Percentiles rank a stretch among this genome's conserved stretches.
Evolutionary conservation across 2,888 invertebrate genomes (phyloP).

Genomic region (Aradus depressus): DNA sequence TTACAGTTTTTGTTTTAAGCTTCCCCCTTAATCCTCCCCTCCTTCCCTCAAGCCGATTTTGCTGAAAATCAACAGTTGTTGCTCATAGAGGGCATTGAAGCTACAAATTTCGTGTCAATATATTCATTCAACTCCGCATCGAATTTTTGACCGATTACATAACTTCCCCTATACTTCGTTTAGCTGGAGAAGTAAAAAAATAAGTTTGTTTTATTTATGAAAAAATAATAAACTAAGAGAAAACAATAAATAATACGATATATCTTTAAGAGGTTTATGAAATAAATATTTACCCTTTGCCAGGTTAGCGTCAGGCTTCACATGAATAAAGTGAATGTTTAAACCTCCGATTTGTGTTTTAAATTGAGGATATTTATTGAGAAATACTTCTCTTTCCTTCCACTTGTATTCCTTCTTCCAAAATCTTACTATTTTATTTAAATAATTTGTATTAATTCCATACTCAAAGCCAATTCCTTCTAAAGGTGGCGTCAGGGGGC

Average conservation of each 20-base stretch:
- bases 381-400: conserved; percentile 50
- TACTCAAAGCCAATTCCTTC: conserved; percentile 35
- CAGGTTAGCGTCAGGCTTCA: conserved; percentile 44
- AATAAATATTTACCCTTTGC: conserved; percentile 19
- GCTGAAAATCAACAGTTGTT: too few species aligned
- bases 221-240: too few species aligned
- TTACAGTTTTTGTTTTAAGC: too few species aligned
- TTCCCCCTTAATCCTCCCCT: too few species aligned
- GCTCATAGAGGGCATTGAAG: too few species aligned
- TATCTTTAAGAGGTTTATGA: background rate
- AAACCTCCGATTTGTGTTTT: conserved; percentile 56
- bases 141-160: too few species aligned
- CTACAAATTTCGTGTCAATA: too few species aligned
- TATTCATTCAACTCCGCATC: too few species aligned
- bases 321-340: conserved; percentile 64
- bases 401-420: conserved; percentile 72
- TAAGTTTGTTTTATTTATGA: background rate
- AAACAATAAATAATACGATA: too few species aligned
- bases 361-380: conserved; percentile 68
- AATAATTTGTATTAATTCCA: conserved; percentile 62
- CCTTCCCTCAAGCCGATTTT: too few species aligned
- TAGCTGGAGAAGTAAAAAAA: background rate
- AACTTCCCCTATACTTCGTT: too few species aligned
- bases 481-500: conserved; percentile 46
- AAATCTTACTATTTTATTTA: conserved; percentile 56